phyloP scores from a whole-genome alignment of 2,113 vertebrate genomes.

The Mastomys coucha region DNA sequence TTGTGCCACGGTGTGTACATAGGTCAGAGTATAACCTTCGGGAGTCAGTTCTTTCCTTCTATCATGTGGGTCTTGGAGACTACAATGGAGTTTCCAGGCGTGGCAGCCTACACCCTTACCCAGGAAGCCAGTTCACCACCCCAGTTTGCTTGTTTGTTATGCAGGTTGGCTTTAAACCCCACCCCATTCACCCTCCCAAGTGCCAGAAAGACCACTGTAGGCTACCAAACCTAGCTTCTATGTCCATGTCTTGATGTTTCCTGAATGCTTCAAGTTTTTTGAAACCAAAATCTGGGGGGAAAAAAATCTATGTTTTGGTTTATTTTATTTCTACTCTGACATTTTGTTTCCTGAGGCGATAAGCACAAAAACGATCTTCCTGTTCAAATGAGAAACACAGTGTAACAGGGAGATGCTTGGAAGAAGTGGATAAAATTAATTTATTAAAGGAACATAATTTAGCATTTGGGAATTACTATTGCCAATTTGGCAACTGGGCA shows the following conservation, averaged over 20 bases:
- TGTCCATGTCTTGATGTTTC: neutral
- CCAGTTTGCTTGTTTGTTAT: neutral
- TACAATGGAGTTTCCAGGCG: neutral
- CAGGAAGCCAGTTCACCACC: neutral
- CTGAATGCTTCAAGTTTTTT: constrained; percentile 12
- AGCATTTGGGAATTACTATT: constrained; percentile 29
- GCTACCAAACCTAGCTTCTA: neutral
- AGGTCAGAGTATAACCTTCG: neutral
- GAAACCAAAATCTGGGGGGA: constrained; percentile 44
- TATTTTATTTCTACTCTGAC: neutral
- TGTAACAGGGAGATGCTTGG: neutral
- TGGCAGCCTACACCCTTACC: neutral
- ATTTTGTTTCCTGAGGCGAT: constrained; percentile 23
- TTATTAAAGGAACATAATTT: constrained; percentile 1
- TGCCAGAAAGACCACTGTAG: neutral
- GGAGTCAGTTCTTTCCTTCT: neutral
- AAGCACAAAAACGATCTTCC: constrained; percentile 17
- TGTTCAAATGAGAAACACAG: neutral
- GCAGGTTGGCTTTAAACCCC: neutral
- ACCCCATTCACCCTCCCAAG: neutral
- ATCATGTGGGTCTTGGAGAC: neutral
- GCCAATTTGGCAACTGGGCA: neutral
- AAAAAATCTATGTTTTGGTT: constrained; percentile 13
- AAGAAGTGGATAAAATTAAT: neutral
- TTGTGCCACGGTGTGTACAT: neutral